Conservation (phyloP, 2,113 vertebrate species). For the Ptilonorhynchus violaceus region DNA sequence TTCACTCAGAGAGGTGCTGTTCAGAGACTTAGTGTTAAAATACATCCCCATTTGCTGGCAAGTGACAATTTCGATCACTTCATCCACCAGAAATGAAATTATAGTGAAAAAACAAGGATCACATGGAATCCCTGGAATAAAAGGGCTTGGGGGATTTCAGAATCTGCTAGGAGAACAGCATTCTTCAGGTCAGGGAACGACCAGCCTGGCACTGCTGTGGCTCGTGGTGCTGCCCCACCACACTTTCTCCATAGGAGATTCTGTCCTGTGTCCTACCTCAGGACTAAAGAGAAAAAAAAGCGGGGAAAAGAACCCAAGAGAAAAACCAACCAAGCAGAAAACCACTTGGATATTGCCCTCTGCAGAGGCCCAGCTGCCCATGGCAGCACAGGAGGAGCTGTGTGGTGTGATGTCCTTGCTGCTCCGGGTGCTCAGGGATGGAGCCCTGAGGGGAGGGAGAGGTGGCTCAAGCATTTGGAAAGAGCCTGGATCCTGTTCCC, state of each 20-base stretch:
- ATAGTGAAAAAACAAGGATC: not conserved
- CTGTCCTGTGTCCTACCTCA: not conserved
- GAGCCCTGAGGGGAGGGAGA: not conserved
- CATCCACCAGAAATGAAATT: not conserved
- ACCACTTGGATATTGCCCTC: not conserved
- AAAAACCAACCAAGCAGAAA: not conserved
- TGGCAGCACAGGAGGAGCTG: rapidly evolving
- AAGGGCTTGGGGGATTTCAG: not conserved
- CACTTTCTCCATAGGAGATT: rapidly evolving
- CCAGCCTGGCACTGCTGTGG: not conserved
- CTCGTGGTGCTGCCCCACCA: not conserved
- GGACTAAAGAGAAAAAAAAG: not conserved
- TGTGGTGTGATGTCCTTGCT: not conserved
- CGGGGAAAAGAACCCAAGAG: rapidly evolving
- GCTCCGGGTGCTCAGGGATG: rapidly evolving
- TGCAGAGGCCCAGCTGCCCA: not conserved
- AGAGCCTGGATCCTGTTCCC: no score
- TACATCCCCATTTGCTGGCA: not conserved
- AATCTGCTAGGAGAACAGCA: not conserved
- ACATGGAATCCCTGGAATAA: not conserved
- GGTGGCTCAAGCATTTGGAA: not conserved
- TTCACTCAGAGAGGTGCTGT: not conserved
- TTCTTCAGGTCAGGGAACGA: not conserved
- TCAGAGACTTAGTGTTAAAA: not conserved
- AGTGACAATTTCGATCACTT: not conserved